Evolutionary conservation across 2,113 vertebrate genomes (phyloP), one percentile per base, ranked within the genome.

Genomic region (Rhadina sibilatrix): DNA sequence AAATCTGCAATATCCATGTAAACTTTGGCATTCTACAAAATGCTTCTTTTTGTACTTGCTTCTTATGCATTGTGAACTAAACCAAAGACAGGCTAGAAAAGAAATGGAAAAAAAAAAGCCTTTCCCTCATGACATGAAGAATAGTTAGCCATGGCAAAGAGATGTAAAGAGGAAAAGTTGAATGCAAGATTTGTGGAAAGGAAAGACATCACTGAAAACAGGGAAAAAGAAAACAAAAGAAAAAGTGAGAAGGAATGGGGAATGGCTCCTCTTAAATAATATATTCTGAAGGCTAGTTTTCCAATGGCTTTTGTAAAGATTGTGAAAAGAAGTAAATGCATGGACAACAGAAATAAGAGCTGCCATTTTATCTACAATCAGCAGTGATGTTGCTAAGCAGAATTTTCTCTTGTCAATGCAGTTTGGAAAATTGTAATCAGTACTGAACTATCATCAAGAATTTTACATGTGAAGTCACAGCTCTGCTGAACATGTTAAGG

Each of bases 51-150:
- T 60, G 40, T 78, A 83, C 44, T 87, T 77, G 33, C 18, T 83
- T 84, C 53, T 68, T 86, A 69, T 37, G 37, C 53, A 70, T 47
- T 87, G 40, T 90, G 64, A 95, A 24, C 35, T 28, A 95, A 90
- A 78, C 40, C 37, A 96, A 92, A 92, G 85, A 71, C 35, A 91
- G 78, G 79, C 91, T 9, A 94, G 91, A 92, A 95, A 96, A 90
- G 71, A 96, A 93, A 94, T 21, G 11, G 33, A 88, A 76, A 83
- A 72, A 77, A 72, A 89, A 22, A 6, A 8, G 8, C 87, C 97
- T 97, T 97, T 98, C 97, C 96, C 97, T 98, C 83, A 70, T 97
- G 92, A 97, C 97, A 96, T 97, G 97, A 97, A 96, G 97, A 97
- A 94, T 88, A 97, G 85, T 87, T 92, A 94, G 95, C 96, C 96